These are phyloP conservation scores for Aramus guarauna DNA, from an alignment of 2,113 vertebrate species.

Conservation along the genomic window DNA sequence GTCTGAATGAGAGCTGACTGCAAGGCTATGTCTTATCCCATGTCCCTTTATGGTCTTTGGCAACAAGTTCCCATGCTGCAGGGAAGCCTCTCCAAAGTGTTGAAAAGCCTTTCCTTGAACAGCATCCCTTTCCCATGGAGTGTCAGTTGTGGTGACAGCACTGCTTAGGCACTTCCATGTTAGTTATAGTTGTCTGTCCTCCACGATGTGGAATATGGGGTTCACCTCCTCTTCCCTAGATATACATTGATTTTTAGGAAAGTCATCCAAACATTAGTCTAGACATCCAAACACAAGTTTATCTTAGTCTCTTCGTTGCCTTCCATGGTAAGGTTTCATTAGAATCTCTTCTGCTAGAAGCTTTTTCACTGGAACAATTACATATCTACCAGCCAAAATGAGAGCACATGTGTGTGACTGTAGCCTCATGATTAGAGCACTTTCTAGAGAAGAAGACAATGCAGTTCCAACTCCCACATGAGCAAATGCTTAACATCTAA, in stretches of 20 bases:
- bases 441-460: not conserved
- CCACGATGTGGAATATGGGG: accelerated
- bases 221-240: not conserved
- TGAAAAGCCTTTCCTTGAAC: not conserved
- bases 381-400: not conserved
- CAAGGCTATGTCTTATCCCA: not conserved
- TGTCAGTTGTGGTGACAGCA: not conserved
- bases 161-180: not conserved
- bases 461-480: not conserved
- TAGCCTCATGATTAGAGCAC: not conserved
- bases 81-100: not conserved
- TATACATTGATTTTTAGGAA: not conserved
- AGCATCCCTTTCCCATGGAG: not conserved
- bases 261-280: not conserved
- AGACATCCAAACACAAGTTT: not conserved
- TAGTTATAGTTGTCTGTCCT: not conserved
- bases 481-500: not conserved
- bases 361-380: not conserved
- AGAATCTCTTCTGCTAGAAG: not conserved
- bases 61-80: not conserved
- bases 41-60: not conserved
- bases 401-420: not conserved
- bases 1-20: not conserved
- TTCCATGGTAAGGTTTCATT: not conserved
- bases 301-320: not conserved